Percentiles rank a stretch among this genome's conserved stretches.
Evolutionary conservation across 2,797 vertebrate species (phyloP).

Genomic region (Diplodus puntazzo): DNA sequence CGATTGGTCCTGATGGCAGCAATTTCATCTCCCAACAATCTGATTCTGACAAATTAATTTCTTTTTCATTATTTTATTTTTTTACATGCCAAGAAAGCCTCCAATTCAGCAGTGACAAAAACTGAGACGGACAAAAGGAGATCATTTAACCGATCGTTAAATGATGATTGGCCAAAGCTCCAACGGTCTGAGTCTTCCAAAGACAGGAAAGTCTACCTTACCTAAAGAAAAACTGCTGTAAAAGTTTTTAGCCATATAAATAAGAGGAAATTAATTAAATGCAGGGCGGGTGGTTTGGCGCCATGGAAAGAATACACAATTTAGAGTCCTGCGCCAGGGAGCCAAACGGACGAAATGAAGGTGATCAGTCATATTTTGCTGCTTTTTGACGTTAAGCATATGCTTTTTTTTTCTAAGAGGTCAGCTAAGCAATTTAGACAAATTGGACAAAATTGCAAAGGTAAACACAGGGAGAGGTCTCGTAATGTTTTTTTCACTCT

Average conservation of each 20-base stretch:
- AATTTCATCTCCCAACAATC: constrained; percentile 81
- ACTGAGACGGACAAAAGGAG: constrained; percentile 66
- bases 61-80: constrained; percentile 49
- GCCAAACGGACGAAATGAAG: constrained; percentile 90
- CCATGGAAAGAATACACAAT: constrained; percentile 93
- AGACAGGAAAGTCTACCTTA: constrained; percentile 87
- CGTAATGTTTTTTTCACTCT: constrained; percentile 77
- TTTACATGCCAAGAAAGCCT: constrained; percentile 13
- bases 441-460: constrained; percentile 93
- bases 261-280: constrained; percentile 96
- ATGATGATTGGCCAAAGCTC: constrained; percentile 77
- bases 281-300: constrained; percentile 89
- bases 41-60: constrained; percentile 81
- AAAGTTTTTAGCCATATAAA: constrained; percentile 82
- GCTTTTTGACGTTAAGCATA: constrained; percentile 91
- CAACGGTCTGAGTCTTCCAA: constrained; percentile 58
- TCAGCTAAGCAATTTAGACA: constrained; percentile 91
- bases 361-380: constrained; percentile 93
- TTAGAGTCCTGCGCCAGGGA: constrained; percentile 87
- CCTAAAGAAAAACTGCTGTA: constrained; percentile 81
- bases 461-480: constrained; percentile 87
- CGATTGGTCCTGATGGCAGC: constrained; percentile 81
- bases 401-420: constrained; percentile 87
- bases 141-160: constrained; percentile 73
- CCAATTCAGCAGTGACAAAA: constrained; percentile 65